Percentiles rank a stretch among this genome's conserved stretches.
phyloP scores from a whole-genome alignment of 2,113 vertebrate genomes.

The Cavia aperea region DNA sequence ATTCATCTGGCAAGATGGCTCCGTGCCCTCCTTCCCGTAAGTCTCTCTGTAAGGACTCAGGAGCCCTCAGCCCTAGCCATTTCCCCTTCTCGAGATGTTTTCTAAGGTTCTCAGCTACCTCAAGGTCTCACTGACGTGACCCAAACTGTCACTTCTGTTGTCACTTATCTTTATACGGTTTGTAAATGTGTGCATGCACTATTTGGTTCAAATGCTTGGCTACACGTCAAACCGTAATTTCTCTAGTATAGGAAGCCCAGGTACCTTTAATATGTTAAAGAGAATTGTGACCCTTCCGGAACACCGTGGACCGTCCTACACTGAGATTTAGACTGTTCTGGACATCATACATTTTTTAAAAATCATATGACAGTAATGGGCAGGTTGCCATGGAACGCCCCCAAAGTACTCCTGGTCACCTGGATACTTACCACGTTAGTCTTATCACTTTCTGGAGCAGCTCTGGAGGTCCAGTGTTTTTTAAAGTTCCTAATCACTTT shows the following conservation, averaged over 20 bases:
- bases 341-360: not conserved
- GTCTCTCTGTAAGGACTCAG: not conserved
- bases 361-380: not conserved
- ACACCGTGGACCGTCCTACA: not conserved
- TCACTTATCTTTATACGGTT: not conserved
- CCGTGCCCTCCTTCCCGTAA: not conserved
- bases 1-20: not conserved
- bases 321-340: not conserved
- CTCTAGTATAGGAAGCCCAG: not conserved
- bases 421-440: not conserved
- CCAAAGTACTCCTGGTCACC: not conserved
- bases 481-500: not conserved
- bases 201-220: not conserved
- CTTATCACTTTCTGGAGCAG: not conserved
- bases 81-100: not conserved
- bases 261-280: not conserved
- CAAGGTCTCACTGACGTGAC: not conserved
- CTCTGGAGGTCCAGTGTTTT: not conserved
- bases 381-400: not conserved
- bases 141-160: not conserved
- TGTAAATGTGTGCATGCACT: not conserved
- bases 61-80: not conserved
- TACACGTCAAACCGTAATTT: not conserved
- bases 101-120: not conserved
- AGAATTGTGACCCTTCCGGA: not conserved